Evolutionary conservation across 2,113 vertebrate species (phyloP).

Genomic region (Emydura subglobosa): DNA sequence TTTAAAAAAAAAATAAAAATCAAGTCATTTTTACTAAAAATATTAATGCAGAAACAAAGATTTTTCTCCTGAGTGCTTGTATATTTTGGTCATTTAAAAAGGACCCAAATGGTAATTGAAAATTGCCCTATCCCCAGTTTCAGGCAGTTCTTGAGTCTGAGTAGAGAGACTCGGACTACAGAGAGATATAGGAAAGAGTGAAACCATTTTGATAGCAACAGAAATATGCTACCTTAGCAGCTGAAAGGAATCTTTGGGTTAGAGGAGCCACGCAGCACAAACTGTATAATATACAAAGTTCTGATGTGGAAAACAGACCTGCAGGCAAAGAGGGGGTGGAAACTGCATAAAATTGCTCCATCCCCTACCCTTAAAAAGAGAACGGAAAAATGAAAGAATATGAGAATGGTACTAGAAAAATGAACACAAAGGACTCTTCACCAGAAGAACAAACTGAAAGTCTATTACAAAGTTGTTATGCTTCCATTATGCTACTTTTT

Average conservation of each 20-base stretch:
- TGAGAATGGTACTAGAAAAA: constrained; percentile 71
- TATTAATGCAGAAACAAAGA: not conserved
- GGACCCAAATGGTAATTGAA: not conserved
- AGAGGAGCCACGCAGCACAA: constrained; percentile 53
- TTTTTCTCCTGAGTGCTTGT: not conserved
- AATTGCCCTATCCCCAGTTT: constrained; percentile 22
- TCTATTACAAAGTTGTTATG: constrained; percentile 60
- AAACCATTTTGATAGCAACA: not conserved
- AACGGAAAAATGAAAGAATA: constrained; percentile 62
- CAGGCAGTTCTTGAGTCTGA: not conserved
- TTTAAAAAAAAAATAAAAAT: not conserved
- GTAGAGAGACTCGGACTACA: not conserved
- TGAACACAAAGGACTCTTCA: constrained; percentile 84
- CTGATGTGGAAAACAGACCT: constrained; percentile 47
- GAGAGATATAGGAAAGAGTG: not conserved
- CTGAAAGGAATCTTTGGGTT: constrained; percentile 42
- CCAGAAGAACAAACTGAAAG: constrained; percentile 89
- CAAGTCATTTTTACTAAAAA: not conserved
- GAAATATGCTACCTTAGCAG: not conserved
- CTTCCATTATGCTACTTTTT: not conserved
- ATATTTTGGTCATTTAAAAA: constrained; percentile 8
- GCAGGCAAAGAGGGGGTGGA: not conserved
- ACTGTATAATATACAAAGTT: not conserved
- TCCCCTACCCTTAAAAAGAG: not conserved
- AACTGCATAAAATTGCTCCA: constrained; percentile 33